Base-by-base conservation (phyloP, 2,797 vertebrate genomes). In the Enoplosus armatus region DNA sequence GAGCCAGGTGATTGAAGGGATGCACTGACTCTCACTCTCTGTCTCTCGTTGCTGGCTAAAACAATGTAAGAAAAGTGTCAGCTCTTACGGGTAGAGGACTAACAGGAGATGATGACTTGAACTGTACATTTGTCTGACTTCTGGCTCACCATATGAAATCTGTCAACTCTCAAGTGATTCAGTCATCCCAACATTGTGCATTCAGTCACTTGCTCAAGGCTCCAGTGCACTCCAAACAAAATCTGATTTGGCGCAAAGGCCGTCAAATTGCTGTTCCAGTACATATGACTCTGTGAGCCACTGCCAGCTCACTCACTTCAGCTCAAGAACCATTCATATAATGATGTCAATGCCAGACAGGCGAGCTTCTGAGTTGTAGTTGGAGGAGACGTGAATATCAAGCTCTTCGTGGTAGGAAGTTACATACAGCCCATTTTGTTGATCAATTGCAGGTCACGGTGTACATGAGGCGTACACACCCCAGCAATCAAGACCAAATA, bases 131-230 rank as follows among this genome's bases (percentile, higher is more conserved):
- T 63, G 37, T 48, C 39, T 73, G 55, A 58, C 69, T 63, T 54
- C 54, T 22, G 20, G 16, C 22, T 56, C 26, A 8, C 48, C 27
- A 6, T 41, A 63, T 63, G 9, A 64, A 60, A 35, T 35, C 33
- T 61, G 41, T 63, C 69, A 37, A 6, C 14, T 51, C 47, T 73
- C 27, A 37, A 50, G 54, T 22, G 22, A 24, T 43, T 65, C 26
- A 64, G 43, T 51, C 51, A 24, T 59, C 24, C n/a, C 45, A 9
- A 20, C 8, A 64, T 18, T 18, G 18, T 41, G 2, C 33, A 53
- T 37, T 62, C 65, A 71, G 41, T 72, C 29, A 22, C 24, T 35
- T 35, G 18, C 69, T 68, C 55, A 14, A 72, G 43, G 43, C 73
- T 67, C n/a, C 11, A 67, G 43, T 18, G 31, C 24, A 12, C 8